phyloP scores from a whole-genome alignment of 2,888 invertebrate species.

The Ptychoptera albimana region DNA sequence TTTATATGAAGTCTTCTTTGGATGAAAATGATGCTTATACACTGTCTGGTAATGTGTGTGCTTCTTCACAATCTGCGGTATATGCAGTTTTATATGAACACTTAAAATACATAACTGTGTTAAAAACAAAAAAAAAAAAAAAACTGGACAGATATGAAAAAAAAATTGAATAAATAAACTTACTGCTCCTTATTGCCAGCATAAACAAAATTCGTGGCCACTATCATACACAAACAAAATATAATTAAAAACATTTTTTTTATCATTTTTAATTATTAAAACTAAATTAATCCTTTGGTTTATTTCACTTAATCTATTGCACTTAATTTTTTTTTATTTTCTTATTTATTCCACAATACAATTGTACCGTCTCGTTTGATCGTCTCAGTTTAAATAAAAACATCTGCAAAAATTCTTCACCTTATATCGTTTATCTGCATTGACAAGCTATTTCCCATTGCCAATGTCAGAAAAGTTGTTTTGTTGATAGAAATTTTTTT shows the following conservation, averaged over 20 bases:
- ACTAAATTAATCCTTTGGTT: background rate
- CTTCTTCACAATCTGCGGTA: slow-evolving; percentile 8
- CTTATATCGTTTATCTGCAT: too few species aligned
- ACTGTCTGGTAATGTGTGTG: slow-evolving; percentile 7
- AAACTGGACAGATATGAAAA: too few species aligned
- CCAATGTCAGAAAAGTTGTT: too few species aligned
- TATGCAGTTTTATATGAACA: slow-evolving; percentile 8
- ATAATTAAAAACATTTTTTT: background rate
- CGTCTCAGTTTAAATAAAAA: too few species aligned
- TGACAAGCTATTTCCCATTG: too few species aligned
- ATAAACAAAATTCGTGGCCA: background rate
- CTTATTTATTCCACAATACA: too few species aligned
- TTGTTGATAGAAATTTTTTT: too few species aligned
- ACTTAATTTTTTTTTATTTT: too few species aligned
- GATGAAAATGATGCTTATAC: slow-evolving; percentile 8
- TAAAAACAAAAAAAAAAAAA: too few species aligned
- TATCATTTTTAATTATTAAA: background rate
- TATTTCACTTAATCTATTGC: too few species aligned
- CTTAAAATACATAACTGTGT: slow-evolving; percentile 5
- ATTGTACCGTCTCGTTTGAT: too few species aligned
- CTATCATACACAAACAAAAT: background rate
- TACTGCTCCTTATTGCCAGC: background rate
- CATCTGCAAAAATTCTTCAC: too few species aligned
- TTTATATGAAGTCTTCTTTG: slow-evolving; percentile 2
- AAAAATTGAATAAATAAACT: background rate